These are phyloP conservation scores for Lacerta agilis DNA, from an alignment of 2,797 vertebrate genomes.

Conservation along the genomic window DNA sequence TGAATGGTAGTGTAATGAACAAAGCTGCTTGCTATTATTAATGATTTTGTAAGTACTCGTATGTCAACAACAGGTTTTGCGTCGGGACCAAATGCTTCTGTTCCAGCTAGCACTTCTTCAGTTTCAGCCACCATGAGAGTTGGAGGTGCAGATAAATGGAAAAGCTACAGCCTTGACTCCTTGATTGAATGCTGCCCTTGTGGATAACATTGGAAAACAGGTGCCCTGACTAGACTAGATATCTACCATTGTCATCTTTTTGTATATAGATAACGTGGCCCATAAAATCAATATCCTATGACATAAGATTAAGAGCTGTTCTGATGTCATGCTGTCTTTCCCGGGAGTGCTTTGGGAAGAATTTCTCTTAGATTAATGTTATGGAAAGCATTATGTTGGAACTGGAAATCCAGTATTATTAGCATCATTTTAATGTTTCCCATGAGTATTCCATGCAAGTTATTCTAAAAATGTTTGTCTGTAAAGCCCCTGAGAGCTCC, in stretches of 20 bases:
- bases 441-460: not conserved
- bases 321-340: not conserved
- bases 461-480: not conserved
- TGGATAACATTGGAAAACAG: conserved; percentile 19
- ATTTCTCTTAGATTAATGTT: not conserved
- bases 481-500: not conserved
- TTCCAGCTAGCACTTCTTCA: conserved; percentile 1
- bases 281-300: not conserved
- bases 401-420: not conserved
- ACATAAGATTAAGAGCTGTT: conserved; percentile 7
- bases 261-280: not conserved
- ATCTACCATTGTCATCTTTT: not conserved
- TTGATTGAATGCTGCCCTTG: conserved; percentile 22
- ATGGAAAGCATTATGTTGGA: not conserved
- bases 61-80: conserved; percentile 44
- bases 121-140: conserved; percentile 8
- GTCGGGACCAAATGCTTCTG: not conserved
- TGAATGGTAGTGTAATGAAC: not conserved
- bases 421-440: not conserved
- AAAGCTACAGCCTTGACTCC: conserved; percentile 38
- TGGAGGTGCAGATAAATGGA: conserved; percentile 41
- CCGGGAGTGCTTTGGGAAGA: not conserved
- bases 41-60: conserved; percentile 45
- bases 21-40: conserved; percentile 47
- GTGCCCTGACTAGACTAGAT: conserved; percentile 6